Evolutionary conservation across 2,797 vertebrate species (phyloP).

Genomic region (Paramormyrops hopkinsi): DNA sequence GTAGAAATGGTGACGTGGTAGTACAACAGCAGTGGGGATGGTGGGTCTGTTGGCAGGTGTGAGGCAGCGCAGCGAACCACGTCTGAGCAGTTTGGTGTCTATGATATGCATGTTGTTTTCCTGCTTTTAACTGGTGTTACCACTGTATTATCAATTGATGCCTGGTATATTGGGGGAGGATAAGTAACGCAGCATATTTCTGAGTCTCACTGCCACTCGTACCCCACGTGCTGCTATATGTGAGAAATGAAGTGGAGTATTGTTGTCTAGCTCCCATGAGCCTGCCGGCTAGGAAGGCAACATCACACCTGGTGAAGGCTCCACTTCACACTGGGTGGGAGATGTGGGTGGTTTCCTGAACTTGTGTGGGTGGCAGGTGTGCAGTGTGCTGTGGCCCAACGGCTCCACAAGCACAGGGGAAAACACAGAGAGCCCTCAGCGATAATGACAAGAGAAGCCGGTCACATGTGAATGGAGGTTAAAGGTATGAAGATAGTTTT

Average conservation of each 20-base stretch:
- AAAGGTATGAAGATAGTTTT: background rate
- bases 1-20: background rate
- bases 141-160: background rate
- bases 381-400: background rate
- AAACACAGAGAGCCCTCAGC: background rate
- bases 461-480: background rate
- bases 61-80: background rate
- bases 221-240: background rate
- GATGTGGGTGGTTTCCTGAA: background rate
- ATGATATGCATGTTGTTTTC: background rate
- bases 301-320: background rate
- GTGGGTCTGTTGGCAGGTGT: background rate
- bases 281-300: background rate
- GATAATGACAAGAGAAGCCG: background rate
- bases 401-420: background rate
- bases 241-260: background rate
- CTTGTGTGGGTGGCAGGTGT: background rate
- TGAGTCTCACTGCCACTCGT: background rate
- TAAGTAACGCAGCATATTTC: background rate
- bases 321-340: background rate
- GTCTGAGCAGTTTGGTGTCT: background rate
- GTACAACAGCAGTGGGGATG: too few species aligned
- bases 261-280: background rate
- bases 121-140: background rate
- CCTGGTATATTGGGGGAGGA: background rate